These are phyloP conservation scores for Stratiomys singularior DNA, from an alignment of 2,888 invertebrate species.

Conservation along the genomic window DNA sequence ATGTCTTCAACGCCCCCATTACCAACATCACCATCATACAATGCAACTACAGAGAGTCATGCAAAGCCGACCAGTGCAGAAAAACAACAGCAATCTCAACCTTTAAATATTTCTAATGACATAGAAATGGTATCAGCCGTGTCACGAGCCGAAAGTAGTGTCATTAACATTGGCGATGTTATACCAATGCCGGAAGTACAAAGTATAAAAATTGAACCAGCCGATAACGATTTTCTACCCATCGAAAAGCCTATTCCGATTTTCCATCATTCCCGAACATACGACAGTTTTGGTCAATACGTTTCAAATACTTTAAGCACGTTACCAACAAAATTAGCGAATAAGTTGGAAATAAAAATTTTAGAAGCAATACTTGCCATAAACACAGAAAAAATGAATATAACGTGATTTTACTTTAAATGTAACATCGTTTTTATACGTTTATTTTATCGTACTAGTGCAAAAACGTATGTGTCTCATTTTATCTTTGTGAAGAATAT, in stretches of 20 bases:
- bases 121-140: background rate
- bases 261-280: constrained; percentile 46
- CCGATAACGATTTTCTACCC: background rate
- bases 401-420: background rate
- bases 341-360: constrained; percentile 62
- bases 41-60: too few species aligned
- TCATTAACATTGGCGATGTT: constrained; percentile 22
- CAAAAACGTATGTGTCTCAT: too few species aligned
- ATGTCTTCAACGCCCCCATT: background rate
- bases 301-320: constrained; percentile 64
- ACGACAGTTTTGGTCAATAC: constrained; percentile 62
- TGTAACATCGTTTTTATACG: too few species aligned
- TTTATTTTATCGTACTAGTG: too few species aligned
- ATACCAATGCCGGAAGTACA: constrained; percentile 54
- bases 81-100: constrained; percentile 48
- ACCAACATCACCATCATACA: too few species aligned
- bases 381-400: constrained; percentile 59
- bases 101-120: background rate
- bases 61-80: background rate
- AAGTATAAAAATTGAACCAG: constrained; percentile 55
- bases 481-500: too few species aligned
- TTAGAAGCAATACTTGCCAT: constrained; percentile 63
- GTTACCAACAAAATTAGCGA: constrained; percentile 59
- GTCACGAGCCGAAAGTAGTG: background rate
- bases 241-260: background rate